Evolutionary conservation across 2,888 invertebrate species (phyloP).

Genomic region (Pelosia muscerda): DNA sequence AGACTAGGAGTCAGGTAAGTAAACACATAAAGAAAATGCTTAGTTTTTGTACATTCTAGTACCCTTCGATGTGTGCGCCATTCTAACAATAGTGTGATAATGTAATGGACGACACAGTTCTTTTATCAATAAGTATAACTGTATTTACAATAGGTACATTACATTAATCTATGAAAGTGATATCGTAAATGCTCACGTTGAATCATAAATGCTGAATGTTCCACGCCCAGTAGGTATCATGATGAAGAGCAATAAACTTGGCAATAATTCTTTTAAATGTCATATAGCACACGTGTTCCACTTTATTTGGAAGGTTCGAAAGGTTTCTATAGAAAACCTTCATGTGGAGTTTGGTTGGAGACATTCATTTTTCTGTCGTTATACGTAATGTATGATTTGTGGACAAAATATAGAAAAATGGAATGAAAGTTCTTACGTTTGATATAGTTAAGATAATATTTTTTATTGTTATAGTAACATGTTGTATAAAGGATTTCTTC

Average conservation of each 20-base stretch:
- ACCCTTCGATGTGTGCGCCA: too few species aligned
- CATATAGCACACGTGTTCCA: conserved; percentile 69
- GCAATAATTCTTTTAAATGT: conserved; percentile 69
- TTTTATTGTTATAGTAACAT: not conserved
- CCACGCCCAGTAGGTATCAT: conserved; percentile 52
- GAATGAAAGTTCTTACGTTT: not conserved
- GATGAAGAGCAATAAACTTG: conserved; percentile 60
- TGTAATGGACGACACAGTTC: not conserved
- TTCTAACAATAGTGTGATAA: too few species aligned
- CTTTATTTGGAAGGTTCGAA: conserved; percentile 60
- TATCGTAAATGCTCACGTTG: conserved; percentile 20
- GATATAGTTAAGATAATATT: not conserved
- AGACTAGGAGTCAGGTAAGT: too few species aligned
- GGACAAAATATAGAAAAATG: conserved; percentile 20
- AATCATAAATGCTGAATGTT: conserved; percentile 42
- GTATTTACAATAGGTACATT: not conserved
- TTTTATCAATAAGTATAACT: not conserved
- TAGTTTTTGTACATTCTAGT: too few species aligned
- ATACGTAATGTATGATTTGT: conserved; percentile 48
- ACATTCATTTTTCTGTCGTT: conserved; percentile 64
- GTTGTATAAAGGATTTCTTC: not conserved
- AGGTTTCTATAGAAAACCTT: conserved; percentile 59
- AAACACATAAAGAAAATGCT: too few species aligned
- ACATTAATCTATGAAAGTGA: not conserved
- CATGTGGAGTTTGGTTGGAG: conserved; percentile 58